A percentile compares a stretch with the other conserved stretches of the same genome.
These are phyloP conservation scores for Rhagoletis pomonella DNA, from an alignment of 1,140 invertebrate species.

Conservation along the genomic window DNA sequence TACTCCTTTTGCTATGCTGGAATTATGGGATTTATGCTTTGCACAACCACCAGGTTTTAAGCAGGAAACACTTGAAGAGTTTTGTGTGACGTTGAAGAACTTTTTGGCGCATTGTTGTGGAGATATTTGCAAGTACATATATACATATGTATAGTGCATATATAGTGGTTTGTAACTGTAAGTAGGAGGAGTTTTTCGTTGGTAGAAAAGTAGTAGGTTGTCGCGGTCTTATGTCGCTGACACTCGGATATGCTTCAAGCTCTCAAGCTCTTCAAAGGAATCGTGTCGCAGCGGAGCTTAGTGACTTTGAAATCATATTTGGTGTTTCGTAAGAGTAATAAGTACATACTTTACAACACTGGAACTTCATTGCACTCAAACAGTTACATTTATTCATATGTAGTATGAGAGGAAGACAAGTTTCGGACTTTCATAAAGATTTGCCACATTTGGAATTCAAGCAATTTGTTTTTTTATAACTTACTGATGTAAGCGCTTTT, in stretches of 20 bases:
- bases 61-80: slow-evolving; percentile 55
- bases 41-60: slow-evolving; percentile 20
- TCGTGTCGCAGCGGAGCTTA: not conserved
- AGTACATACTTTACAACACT: not conserved
- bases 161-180: too few species aligned
- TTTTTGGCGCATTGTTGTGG: slow-evolving; percentile 1
- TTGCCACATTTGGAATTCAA: too few species aligned
- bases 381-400: too few species aligned
- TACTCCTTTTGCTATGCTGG: not conserved
- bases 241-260: not conserved
- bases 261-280: not conserved
- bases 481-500: too few species aligned
- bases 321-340: not conserved
- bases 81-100: slow-evolving; percentile 32
- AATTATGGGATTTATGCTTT: slow-evolving; percentile 28
- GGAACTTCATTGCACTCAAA: too few species aligned
- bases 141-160: not conserved
- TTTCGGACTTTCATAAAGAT: too few species aligned
- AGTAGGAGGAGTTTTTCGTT: too few species aligned
- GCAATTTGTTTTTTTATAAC: too few species aligned
- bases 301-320: not conserved
- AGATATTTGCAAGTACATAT: not conserved
- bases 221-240: not conserved
- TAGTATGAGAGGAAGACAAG: too few species aligned
- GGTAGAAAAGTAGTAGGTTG: not conserved